These are phyloP conservation scores for Lanius ludovicianus DNA, from an alignment of 2,113 vertebrate species.

Conservation along the genomic window DNA sequence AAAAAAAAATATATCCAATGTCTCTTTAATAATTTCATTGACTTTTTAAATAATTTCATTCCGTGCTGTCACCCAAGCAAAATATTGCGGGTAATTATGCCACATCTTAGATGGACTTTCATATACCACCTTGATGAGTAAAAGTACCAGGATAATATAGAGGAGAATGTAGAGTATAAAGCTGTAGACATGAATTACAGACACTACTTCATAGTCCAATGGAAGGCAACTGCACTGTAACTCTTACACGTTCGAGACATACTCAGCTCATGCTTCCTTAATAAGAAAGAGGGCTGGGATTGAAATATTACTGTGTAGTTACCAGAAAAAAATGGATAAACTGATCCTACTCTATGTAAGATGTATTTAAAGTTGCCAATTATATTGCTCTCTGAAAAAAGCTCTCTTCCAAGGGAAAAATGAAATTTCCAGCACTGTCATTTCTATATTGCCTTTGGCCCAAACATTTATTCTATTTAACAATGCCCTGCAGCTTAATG, in stretches of 20 bases:
- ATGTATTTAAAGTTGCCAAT: slow-evolving; percentile 9
- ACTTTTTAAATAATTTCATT: not conserved
- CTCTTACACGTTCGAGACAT: not conserved
- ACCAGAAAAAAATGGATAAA: slow-evolving; percentile 12
- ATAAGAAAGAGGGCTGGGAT: not conserved
- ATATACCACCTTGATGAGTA: not conserved
- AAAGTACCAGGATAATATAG: not conserved
- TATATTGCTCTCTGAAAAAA: not conserved
- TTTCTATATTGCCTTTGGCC: slow-evolving; percentile 3
- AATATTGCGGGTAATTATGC: not conserved
- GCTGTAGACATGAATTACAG: not conserved
- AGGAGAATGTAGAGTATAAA: not conserved
- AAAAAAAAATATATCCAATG: not conserved
- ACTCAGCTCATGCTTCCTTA: not conserved
- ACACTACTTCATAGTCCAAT: not conserved
- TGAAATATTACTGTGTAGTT: not conserved
- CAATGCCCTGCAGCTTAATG: slow-evolving; percentile 29
- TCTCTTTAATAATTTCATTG: not conserved
- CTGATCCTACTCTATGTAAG: not conserved
- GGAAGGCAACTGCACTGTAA: not conserved
- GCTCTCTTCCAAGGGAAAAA: not conserved
- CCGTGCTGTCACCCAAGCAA: not conserved
- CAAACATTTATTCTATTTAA: slow-evolving; percentile 29
- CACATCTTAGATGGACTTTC: not conserved
- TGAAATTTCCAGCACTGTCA: not conserved